Evolutionary conservation across 2,113 vertebrate genomes (phyloP).

Genomic region (Neogobius melanostomus): DNA sequence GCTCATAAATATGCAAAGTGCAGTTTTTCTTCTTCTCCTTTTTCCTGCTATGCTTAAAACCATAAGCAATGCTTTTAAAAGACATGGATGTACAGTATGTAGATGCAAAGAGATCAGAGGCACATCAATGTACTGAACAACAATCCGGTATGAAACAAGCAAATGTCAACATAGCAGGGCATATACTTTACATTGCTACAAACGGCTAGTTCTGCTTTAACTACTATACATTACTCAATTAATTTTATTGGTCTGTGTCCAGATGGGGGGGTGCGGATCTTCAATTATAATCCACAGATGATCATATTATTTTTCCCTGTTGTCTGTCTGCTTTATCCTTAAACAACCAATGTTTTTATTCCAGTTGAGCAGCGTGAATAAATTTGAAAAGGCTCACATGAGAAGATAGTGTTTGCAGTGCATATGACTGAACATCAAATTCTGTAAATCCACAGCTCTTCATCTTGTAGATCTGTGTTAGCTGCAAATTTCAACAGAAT

Average conservation of each 20-base stretch:
- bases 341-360: conserved; percentile 16
- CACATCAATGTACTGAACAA: neutral
- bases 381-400: conserved; percentile 27
- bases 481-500: conserved; percentile 31
- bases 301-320: conserved; percentile 14
- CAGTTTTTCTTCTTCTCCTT: neutral
- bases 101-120: neutral
- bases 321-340: neutral
- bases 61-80: neutral
- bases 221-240: no score
- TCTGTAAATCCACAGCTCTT: conserved; percentile 48
- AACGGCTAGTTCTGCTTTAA: no score
- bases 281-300: conserved; percentile 11
- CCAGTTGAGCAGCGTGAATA: conserved; percentile 19
- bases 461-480: conserved; percentile 50
- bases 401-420: conserved; percentile 23
- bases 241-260: neutral
- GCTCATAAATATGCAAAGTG: conserved; percentile 29
- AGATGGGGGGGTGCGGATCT: neutral
- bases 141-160: no score
- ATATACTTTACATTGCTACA: no score
- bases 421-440: conserved; percentile 52
- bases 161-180: no score
- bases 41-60: neutral
- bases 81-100: neutral